Evolutionary conservation across 2,888 invertebrate genomes (phyloP).

Genomic region (Apodemia mormo): DNA sequence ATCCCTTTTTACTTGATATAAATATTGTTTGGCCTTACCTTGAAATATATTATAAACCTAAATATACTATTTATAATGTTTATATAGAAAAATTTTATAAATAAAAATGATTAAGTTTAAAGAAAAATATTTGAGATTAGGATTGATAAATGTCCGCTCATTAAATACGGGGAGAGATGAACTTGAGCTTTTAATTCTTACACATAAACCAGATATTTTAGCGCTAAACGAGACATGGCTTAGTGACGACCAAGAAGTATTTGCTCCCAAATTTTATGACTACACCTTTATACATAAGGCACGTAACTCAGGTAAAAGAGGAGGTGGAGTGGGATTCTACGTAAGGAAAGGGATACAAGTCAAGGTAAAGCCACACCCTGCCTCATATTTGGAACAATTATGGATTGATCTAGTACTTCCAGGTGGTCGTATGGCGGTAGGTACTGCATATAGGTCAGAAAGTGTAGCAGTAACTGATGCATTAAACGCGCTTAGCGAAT

Average conservation of each 20-base stretch:
- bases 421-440: conserved; percentile 24
- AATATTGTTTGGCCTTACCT: too few species aligned
- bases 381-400: conserved; percentile 29
- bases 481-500: conserved; percentile 32
- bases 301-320: neutral
- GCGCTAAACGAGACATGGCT: neutral
- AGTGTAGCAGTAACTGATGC: conserved; percentile 19
- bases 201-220: too few species aligned
- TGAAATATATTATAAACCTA: too few species aligned
- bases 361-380: conserved; percentile 20
- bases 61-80: too few species aligned
- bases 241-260: neutral
- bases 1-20: too few species aligned
- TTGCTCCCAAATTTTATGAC: neutral
- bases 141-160: neutral
- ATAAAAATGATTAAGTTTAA: neutral
- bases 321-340: neutral
- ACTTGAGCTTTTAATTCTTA: too few species aligned
- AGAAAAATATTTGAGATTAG: neutral
- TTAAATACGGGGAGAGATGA: neutral
- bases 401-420: conserved; percentile 30
- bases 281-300: neutral
- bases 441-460: conserved; percentile 30
- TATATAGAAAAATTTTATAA: too few species aligned
- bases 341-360: neutral